These are phyloP conservation scores for Alca torda DNA, from an alignment of 2,797 vertebrate genomes.

Conservation along the genomic window DNA sequence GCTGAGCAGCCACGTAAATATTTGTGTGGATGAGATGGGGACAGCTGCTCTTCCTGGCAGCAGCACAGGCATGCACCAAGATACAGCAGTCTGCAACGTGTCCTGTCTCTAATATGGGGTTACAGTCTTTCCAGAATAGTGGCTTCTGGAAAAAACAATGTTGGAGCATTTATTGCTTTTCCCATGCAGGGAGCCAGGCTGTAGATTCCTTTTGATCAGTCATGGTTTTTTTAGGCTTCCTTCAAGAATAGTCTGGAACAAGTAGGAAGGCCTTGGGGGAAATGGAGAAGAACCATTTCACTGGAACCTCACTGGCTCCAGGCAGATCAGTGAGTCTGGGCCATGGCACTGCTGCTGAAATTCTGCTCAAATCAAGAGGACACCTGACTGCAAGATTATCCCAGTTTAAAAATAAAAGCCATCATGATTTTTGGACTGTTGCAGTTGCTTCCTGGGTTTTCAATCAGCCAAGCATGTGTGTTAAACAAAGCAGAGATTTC, in stretches of 20 bases:
- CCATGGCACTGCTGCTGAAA: neutral
- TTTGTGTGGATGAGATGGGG: neutral
- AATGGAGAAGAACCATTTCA: neutral
- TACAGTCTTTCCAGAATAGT: neutral
- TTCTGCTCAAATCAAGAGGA: neutral
- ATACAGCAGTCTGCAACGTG: rapidly evolving
- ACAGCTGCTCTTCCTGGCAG: neutral
- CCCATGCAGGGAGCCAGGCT: neutral
- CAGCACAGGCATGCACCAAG: neutral
- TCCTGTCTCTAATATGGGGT: neutral
- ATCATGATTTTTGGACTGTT: neutral
- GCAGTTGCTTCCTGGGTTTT: neutral
- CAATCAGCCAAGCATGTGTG: neutral
- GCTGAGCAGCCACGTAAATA: neutral
- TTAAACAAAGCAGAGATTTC: neutral
- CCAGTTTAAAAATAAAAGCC: neutral
- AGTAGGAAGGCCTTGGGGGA: neutral
- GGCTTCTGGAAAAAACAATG: neutral
- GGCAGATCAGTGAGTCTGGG: neutral
- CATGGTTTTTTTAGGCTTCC: neutral
- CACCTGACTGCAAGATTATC: neutral
- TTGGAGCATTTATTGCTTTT: neutral
- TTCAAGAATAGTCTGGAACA: neutral
- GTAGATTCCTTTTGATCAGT: neutral
- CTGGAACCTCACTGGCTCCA: neutral